Conservation (phyloP, 2,797 vertebrate species). For the Gobio occitaniae region DNA sequence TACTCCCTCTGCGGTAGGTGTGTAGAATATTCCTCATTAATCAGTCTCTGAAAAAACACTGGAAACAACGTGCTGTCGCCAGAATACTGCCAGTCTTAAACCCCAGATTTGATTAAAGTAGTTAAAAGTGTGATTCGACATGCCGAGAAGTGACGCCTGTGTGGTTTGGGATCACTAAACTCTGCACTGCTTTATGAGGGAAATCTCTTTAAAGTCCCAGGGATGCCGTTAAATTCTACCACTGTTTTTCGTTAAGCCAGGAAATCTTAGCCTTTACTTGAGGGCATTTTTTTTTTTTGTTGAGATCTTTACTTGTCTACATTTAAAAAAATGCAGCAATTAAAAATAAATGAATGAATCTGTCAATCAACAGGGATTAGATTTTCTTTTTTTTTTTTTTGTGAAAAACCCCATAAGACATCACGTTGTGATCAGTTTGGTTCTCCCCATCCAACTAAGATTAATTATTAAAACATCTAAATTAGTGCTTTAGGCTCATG, state of each 20-base stretch:
- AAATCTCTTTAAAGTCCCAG: conserved; percentile 5
- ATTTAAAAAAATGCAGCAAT: neutral
- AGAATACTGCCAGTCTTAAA: neutral
- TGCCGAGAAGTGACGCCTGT: conserved; percentile 24
- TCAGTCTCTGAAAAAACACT: conserved; percentile 5
- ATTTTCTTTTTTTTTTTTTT: neutral
- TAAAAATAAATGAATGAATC: conserved; percentile 2
- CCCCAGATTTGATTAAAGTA: conserved; percentile 12
- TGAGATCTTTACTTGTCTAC: neutral
- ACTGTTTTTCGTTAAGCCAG: conserved; percentile 15
- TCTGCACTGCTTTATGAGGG: too few species aligned
- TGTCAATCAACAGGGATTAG: neutral
- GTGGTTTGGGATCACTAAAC: conserved; percentile 27
- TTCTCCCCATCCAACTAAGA: neutral
- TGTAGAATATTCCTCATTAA: conserved; percentile 32
- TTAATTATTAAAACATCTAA: conserved; percentile 18
- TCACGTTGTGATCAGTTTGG: neutral
- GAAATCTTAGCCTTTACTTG: conserved; percentile 1
- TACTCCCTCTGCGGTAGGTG: conserved; percentile 16
- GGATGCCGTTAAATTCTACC: neutral
- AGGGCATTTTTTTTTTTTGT: neutral
- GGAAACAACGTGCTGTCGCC: neutral
- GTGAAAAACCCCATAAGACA: neutral
- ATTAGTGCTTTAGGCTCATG: neutral
- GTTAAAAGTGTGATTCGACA: conserved; percentile 27